These are phyloP conservation scores for Chlorodrepanis virens DNA, from an alignment of 2,113 vertebrate genomes.

Conservation along the genomic window DNA sequence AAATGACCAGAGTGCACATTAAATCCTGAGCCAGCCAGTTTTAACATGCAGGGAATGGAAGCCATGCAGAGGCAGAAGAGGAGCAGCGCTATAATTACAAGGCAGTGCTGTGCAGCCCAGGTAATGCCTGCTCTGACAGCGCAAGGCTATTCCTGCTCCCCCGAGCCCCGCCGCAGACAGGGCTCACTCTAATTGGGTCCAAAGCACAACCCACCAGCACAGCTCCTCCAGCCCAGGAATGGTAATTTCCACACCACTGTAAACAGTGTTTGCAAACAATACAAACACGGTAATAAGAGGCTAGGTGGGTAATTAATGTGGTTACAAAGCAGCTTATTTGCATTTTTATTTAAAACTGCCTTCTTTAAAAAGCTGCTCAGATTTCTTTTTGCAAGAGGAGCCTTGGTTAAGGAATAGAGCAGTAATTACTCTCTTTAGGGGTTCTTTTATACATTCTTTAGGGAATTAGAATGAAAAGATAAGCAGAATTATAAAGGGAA, in stretches of 20 bases:
- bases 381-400: slow-evolving; percentile 83
- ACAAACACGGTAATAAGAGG: slow-evolving; percentile 95
- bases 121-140: slow-evolving; percentile 84
- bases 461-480: slow-evolving; percentile 91
- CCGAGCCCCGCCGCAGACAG: slow-evolving; percentile 80
- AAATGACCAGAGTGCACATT: slow-evolving; percentile 43
- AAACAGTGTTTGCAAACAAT: slow-evolving; percentile 93
- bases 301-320: slow-evolving; percentile 97
- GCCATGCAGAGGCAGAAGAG: slow-evolving; percentile 73
- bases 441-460: slow-evolving; percentile 88
- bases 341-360: slow-evolving; percentile 93
- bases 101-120: slow-evolving; percentile 64
- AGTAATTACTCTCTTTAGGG: slow-evolving; percentile 89
- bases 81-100: slow-evolving; percentile 78
- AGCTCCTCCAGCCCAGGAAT: slow-evolving; percentile 80
- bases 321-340: slow-evolving; percentile 99
- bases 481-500: slow-evolving; percentile 99
- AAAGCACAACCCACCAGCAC: slow-evolving; percentile 91
- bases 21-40: slow-evolving; percentile 65
- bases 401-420: slow-evolving; percentile 86
- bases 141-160: slow-evolving; percentile 83
- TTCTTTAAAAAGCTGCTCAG: slow-evolving; percentile 87
- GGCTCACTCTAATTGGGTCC: slow-evolving; percentile 97
- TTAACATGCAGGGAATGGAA: slow-evolving; percentile 75
- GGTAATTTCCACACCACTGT: slow-evolving; percentile 90